phyloP scores from a whole-genome alignment of 2,113 vertebrate genomes.

The Nothocercus nigrocapillus region DNA sequence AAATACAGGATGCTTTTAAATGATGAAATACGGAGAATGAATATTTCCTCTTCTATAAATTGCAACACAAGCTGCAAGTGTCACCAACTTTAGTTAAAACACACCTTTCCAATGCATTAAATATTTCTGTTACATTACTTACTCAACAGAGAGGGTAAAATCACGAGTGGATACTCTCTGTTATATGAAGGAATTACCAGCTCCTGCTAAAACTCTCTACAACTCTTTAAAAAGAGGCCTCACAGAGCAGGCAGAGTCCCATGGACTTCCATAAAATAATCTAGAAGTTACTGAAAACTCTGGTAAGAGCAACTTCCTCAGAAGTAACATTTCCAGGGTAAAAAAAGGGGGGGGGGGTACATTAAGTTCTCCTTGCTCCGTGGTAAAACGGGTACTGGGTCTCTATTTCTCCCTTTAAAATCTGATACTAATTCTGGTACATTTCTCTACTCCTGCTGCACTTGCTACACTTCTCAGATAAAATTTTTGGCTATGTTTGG shows the following conservation, averaged over 20 bases:
- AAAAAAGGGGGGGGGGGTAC: background rate
- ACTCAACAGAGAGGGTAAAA: background rate
- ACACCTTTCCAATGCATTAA: slow-evolving; percentile 3
- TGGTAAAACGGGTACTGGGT: background rate
- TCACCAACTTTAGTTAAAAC: background rate
- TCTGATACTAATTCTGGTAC: background rate
- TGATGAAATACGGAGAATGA: slow-evolving; percentile 56
- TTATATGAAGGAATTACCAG: background rate
- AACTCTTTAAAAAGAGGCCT: background rate
- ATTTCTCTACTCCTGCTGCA: slow-evolving; percentile 26
- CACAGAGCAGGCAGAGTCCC: background rate
- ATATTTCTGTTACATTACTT: slow-evolving; percentile 18
- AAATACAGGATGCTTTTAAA: slow-evolving; percentile 54
- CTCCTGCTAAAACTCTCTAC: background rate
- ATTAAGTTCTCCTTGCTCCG: slow-evolving; percentile 42
- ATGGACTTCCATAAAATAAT: background rate
- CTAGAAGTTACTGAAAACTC: slow-evolving; percentile 27
- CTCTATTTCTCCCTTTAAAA: background rate
- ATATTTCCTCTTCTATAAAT: slow-evolving; percentile 60
- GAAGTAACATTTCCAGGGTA: background rate
- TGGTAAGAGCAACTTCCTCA: slow-evolving; percentile 37
- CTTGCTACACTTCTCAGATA: slow-evolving; percentile 50
- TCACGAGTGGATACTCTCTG: background rate
- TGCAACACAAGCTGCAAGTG: slow-evolving; percentile 11
- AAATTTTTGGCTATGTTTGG: slow-evolving; percentile 16